Evolutionary conservation across 2,888 invertebrate species (phyloP).

Genomic region (Philaethria dido): DNA sequence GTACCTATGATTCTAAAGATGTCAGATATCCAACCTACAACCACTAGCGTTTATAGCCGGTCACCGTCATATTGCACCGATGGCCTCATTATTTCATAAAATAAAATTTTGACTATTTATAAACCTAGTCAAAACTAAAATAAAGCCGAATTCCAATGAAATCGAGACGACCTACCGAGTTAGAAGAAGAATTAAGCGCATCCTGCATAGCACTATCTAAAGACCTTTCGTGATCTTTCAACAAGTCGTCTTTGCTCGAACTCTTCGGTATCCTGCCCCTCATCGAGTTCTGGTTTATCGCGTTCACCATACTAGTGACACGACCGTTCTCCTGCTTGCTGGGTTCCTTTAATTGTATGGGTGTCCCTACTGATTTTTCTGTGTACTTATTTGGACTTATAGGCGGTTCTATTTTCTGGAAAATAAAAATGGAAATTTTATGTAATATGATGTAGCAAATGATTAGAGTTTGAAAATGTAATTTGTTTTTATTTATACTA

Average conservation of each 20-base stretch:
- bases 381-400: constrained; percentile 72
- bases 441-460: too few species aligned
- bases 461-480: too few species aligned
- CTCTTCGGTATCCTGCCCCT: constrained; percentile 74
- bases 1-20: too few species aligned
- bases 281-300: constrained; percentile 71
- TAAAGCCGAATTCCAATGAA: too few species aligned
- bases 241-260: constrained; percentile 74
- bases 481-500: too few species aligned
- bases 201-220: constrained; percentile 69
- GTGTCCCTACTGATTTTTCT: constrained; percentile 71
- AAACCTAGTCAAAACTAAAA: constrained; percentile 6
- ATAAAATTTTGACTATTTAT: too few species aligned
- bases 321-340: constrained; percentile 68
- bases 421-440: too few species aligned
- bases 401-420: constrained; percentile 77
- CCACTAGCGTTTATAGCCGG: too few species aligned
- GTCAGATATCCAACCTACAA: too few species aligned
- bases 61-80: too few species aligned
- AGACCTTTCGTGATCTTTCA: constrained; percentile 60
- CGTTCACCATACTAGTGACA: constrained; percentile 76
- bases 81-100: too few species aligned
- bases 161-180: constrained; percentile 79
- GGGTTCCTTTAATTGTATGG: constrained; percentile 49
- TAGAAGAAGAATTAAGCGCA: constrained; percentile 73